A percentile compares a stretch with the other conserved stretches of the same genome.
phyloP scores from a whole-genome alignment of 2,113 vertebrate species.

The Himantopus leucocephalus region DNA sequence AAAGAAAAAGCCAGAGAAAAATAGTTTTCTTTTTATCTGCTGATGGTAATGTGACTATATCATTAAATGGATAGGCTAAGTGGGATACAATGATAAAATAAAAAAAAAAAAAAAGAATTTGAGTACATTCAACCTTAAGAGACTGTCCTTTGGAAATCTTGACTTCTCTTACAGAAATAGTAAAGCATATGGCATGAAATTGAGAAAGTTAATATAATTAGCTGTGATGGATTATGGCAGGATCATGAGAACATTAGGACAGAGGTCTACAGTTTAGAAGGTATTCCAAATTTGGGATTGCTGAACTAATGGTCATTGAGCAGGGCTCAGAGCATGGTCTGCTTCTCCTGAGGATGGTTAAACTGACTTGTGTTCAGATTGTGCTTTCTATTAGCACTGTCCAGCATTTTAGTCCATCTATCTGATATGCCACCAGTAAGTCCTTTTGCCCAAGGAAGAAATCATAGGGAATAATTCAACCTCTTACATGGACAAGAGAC shows the following conservation, averaged over 20 bases:
- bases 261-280: background rate
- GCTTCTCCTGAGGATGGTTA: background rate
- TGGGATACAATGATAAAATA: background rate
- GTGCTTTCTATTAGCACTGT: background rate
- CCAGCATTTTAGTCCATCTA: background rate
- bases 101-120: background rate
- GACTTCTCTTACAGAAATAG: constrained; percentile 2
- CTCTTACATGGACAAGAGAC: background rate
- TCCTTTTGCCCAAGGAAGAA: background rate
- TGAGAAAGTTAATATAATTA: constrained; percentile 18
- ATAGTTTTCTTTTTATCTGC: constrained; percentile 21
- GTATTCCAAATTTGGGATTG: background rate
- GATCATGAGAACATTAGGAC: background rate
- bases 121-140: background rate
- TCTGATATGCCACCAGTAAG: background rate
- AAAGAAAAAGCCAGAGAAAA: constrained; percentile 14
- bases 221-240: background rate
- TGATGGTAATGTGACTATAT: background rate
- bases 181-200: background rate
- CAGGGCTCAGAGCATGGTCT: background rate
- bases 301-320: background rate
- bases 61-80: constrained; percentile 5
- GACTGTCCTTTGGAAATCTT: background rate
- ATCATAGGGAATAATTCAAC: background rate
- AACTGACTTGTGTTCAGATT: background rate